Conservation (phyloP, 2,888 invertebrate genomes). For the Agrotis ipsilon region DNA sequence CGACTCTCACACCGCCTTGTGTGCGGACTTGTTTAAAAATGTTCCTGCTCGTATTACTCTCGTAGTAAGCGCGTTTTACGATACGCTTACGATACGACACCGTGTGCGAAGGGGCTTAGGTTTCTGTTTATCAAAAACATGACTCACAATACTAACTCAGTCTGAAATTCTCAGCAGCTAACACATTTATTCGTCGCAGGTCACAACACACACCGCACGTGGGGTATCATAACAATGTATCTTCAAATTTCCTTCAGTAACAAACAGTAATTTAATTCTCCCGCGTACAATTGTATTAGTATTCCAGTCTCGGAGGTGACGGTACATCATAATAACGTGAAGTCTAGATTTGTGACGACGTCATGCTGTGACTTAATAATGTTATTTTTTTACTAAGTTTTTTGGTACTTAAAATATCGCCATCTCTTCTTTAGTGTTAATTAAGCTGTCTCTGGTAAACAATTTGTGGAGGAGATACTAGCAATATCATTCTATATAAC, state of each 20-base stretch:
- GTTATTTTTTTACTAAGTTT: too few relatives aligned
- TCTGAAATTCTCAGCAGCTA: conserved; percentile 2
- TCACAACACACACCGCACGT: neutral
- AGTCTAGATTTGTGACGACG: conserved; percentile 43
- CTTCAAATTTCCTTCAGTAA: conserved; percentile 40
- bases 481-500: too few relatives aligned
- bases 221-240: conserved; percentile 7
- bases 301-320: conserved; percentile 16
- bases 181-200: conserved; percentile 8
- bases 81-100: too few relatives aligned
- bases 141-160: neutral
- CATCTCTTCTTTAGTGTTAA: too few relatives aligned
- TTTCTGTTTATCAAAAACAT: neutral
- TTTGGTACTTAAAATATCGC: too few relatives aligned
- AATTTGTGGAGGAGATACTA: too few relatives aligned
- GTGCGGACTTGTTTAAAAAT: too few relatives aligned
- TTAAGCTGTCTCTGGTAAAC: too few relatives aligned
- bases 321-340: conserved; percentile 22
- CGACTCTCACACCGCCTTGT: too few relatives aligned
- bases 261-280: conserved; percentile 44
- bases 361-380: conserved; percentile 23
- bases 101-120: too few relatives aligned
- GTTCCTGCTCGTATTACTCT: too few relatives aligned
- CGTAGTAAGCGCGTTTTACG: too few relatives aligned
- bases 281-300: conserved; percentile 33